Percentiles rank a stretch among this genome's conserved stretches.
phyloP scores from a whole-genome alignment of 2,113 vertebrate species.

The Tragelaphus imberbis region DNA sequence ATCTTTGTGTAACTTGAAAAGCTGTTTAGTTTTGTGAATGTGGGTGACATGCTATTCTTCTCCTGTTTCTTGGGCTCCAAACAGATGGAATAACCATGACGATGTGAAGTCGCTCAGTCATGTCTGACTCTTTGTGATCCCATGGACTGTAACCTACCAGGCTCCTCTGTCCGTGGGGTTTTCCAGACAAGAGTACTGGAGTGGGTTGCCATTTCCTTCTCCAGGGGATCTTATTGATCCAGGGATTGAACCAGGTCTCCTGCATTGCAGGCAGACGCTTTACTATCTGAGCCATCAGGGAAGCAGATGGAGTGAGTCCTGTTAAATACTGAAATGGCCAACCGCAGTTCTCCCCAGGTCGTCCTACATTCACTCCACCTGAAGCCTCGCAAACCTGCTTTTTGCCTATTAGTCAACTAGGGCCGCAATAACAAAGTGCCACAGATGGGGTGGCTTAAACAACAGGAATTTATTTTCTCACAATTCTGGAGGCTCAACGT shows the following conservation, averaged over 20 bases:
- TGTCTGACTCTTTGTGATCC: not conserved
- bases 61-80: not conserved
- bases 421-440: not conserved
- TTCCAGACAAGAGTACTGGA: not conserved
- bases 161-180: not conserved
- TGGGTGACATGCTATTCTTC: not conserved
- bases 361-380: not conserved
- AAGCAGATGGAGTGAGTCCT: not conserved
- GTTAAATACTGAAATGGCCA: not conserved
- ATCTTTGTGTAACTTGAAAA: not conserved
- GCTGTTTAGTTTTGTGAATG: not conserved
- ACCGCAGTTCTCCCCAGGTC: not conserved
- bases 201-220: not conserved
- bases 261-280: not conserved
- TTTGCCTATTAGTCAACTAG: not conserved
- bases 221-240: not conserved
- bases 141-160: not conserved
- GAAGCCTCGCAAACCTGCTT: not conserved
- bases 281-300: not conserved
- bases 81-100: not conserved
- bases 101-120: not conserved
- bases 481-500: not conserved
- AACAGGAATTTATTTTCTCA: not conserved
- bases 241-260: not conserved
- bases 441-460: not conserved